Base-by-base conservation (phyloP, 2,113 vertebrate species). In the Otus sunia region DNA sequence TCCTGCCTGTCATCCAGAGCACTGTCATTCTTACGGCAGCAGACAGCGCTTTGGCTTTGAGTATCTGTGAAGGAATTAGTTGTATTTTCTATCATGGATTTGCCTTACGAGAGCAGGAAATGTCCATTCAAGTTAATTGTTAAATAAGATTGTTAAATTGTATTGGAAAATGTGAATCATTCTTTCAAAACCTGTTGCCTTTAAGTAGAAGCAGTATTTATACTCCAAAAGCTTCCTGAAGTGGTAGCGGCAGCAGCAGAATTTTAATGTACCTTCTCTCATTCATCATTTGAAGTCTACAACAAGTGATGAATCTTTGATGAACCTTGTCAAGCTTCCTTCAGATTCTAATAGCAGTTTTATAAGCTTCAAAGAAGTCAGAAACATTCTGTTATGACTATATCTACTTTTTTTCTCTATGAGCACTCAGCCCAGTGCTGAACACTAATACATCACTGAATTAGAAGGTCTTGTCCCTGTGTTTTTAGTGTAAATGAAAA, bases 211-310 rank as follows among this genome's bases (percentile, higher is more conserved):
- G 39, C 72, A 36, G 56, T 80, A 78, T 93, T 92, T 93, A 59
- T 81, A 39, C 49, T 89, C 84, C 73, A 60, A 74, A 86, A 87
- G 62, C 56, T 86, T 88, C 79, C 79, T 86, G 86, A 87, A 86
- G 86, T 66, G 50, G 59, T 50, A 60, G 68, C 8, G 13, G 71
- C 80, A 96, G 92, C 58, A 76, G 53, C 66, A 91, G 82, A 86
- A 89, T 95, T 92, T 92, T 93, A 95, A 94, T 85, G 76, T 73
- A 55, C 37, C 47, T 90, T 94, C 45, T 84, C 86, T 84, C 83
- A 68, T 87, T 95, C 89, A 87, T 89, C 69, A 92, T 72, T 88
- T 59, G 77, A 91, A 93, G 39, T 58, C 79, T 96, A 58, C 73
- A 86, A 68, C 58, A 79, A 86, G 76, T 1, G 0, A 80, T 95